phyloP scores from a whole-genome alignment of 2,888 invertebrate genomes.

The Tigriopus californicus region DNA sequence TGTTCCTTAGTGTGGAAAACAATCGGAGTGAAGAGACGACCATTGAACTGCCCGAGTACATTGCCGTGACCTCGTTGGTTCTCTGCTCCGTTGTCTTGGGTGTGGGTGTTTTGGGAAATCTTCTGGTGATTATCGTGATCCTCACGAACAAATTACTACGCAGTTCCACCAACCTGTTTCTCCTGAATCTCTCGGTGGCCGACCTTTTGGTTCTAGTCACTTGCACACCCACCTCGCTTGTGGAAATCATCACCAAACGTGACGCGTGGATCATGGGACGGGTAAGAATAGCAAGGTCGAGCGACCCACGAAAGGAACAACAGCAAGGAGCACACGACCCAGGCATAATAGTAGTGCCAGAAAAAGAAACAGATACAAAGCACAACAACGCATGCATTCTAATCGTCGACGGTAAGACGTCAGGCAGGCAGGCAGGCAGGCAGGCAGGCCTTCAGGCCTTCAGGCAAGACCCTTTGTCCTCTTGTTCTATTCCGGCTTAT shows the following conservation, averaged over 20 bases:
- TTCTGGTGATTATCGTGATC: constrained; percentile 10
- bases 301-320: too few relatives aligned
- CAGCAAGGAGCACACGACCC: too few relatives aligned
- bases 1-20: too few relatives aligned
- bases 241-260: background rate
- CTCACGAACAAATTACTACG: constrained; percentile 4
- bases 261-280: constrained; percentile 6
- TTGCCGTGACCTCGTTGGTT: background rate
- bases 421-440: too few relatives aligned
- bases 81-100: background rate
- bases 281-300: too few relatives aligned
- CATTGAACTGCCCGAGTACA: background rate
- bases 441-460: too few relatives aligned
- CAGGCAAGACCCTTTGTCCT: too few relatives aligned
- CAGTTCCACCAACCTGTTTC: constrained; percentile 10
- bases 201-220: constrained; percentile 1
- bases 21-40: background rate
- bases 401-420: too few relatives aligned
- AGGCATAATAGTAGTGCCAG: too few relatives aligned
- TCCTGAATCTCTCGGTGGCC: constrained; percentile 4
- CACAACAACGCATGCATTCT: too few relatives aligned
- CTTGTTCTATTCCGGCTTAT: too few relatives aligned
- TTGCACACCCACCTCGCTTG: constrained; percentile 2
- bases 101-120: constrained; percentile 5
- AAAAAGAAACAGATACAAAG: too few relatives aligned